Conservation (phyloP, 2,888 invertebrate species). For the Melinopterus prodromus region DNA sequence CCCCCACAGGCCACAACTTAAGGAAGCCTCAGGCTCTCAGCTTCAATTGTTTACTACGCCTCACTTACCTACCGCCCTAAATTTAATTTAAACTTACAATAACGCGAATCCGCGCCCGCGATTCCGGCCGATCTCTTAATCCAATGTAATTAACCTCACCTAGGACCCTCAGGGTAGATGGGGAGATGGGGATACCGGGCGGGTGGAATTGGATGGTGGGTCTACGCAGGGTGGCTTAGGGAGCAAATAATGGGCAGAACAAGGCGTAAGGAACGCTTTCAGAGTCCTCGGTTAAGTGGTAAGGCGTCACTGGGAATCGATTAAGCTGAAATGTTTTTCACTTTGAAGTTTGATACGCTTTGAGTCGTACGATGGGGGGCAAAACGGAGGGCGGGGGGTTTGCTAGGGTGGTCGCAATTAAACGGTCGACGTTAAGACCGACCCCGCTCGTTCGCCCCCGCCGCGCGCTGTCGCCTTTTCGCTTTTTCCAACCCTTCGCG, state of each 20-base stretch:
- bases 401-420: background rate
- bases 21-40: background rate
- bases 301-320: constrained; percentile 54
- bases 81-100: constrained; percentile 4
- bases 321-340: constrained; percentile 56
- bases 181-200: background rate
- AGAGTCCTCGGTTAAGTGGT: constrained; percentile 48
- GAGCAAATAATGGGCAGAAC: constrained; percentile 36
- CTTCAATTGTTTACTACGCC: background rate
- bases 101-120: constrained; percentile 4
- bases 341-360: constrained; percentile 56
- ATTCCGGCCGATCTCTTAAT: background rate
- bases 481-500: background rate
- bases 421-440: background rate
- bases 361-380: constrained; percentile 38
- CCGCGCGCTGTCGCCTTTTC: background rate
- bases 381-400: background rate
- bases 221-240: background rate
- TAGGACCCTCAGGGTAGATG: background rate
- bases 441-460: background rate
- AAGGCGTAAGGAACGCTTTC: constrained; percentile 36
- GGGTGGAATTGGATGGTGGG: constrained; percentile 22
- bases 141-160: background rate
- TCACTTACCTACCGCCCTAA: background rate
- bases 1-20: background rate